A percentile compares a stretch with the other conserved stretches of the same genome.
phyloP scores from a whole-genome alignment of 2,113 vertebrate species.

The Lasiurus cinereus region DNA sequence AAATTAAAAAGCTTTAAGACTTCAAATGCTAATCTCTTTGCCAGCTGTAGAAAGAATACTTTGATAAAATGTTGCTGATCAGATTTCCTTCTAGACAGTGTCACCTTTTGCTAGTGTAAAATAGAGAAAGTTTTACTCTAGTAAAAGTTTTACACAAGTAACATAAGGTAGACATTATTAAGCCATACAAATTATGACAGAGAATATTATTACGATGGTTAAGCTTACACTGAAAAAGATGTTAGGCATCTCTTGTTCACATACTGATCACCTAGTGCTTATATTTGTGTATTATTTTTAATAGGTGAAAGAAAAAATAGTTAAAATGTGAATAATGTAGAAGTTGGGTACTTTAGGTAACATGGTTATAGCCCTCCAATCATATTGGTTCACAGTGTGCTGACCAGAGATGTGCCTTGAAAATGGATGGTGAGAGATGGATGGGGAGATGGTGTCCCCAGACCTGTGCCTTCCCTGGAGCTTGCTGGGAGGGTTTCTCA shows the following conservation, averaged over 20 bases:
- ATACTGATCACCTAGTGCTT: neutral
- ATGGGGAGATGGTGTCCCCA: neutral
- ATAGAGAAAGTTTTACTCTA: neutral
- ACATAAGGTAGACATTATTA: neutral
- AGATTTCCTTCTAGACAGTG: conserved; percentile 24
- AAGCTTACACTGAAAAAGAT: neutral
- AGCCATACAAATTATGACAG: neutral
- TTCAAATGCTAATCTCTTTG: conserved; percentile 37
- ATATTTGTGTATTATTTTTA: neutral
- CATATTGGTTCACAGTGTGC: rapidly evolving
- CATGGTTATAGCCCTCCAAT: rapidly evolving
- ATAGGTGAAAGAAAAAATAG: neutral
- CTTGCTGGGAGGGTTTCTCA: neutral
- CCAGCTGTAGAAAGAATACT: conserved; percentile 12
- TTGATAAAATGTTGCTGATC: conserved; percentile 11
- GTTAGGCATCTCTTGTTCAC: neutral
- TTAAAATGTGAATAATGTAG: neutral
- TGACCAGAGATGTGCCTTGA: neutral
- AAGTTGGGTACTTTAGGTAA: neutral
- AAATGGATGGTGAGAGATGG: rapidly evolving
- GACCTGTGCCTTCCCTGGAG: neutral
- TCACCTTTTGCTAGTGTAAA: neutral
- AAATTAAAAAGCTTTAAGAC: conserved; percentile 28
- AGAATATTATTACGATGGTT: conserved; percentile 23
- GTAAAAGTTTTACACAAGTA: neutral